These are phyloP conservation scores for Apamea monoglypha DNA, from an alignment of 2,888 invertebrate genomes.

Conservation along the genomic window DNA sequence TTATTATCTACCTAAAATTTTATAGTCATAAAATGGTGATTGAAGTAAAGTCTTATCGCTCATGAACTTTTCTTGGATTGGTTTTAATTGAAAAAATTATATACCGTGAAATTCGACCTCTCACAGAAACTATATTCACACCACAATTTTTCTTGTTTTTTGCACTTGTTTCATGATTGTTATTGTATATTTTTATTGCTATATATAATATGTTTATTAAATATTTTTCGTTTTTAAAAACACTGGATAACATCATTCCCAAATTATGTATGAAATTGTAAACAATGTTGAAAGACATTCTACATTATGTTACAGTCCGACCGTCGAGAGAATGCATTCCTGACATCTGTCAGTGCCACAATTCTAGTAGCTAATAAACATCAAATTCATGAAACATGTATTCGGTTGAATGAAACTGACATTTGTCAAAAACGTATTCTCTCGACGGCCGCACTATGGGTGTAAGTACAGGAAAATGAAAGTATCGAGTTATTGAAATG, in stretches of 20 bases:
- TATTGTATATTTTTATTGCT: too few species aligned
- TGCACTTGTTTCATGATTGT: neutral
- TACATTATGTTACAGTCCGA: neutral
- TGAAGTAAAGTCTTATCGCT: conserved; percentile 28
- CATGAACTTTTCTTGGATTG: neutral
- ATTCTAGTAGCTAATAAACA: too few species aligned
- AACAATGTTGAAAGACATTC: conserved; percentile 4
- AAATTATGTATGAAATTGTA: neutral
- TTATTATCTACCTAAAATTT: neutral
- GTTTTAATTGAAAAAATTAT: conserved; percentile 6
- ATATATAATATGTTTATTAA: neutral
- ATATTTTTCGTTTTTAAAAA: neutral
- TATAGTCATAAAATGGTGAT: neutral
- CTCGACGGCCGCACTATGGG: neutral
- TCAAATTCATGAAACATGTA: too few species aligned
- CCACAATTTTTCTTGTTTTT: neutral
- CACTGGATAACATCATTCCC: neutral
- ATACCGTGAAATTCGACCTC: conserved; percentile 8
- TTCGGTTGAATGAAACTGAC: neutral
- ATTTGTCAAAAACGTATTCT: neutral
- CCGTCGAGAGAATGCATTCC: neutral
- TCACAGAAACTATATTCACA: neutral
- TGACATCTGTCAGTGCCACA: neutral
- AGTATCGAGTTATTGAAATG: neutral
- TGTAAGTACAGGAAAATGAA: neutral